Conservation (phyloP, 2,888 invertebrate genomes). For the Erynnis tages region DNA sequence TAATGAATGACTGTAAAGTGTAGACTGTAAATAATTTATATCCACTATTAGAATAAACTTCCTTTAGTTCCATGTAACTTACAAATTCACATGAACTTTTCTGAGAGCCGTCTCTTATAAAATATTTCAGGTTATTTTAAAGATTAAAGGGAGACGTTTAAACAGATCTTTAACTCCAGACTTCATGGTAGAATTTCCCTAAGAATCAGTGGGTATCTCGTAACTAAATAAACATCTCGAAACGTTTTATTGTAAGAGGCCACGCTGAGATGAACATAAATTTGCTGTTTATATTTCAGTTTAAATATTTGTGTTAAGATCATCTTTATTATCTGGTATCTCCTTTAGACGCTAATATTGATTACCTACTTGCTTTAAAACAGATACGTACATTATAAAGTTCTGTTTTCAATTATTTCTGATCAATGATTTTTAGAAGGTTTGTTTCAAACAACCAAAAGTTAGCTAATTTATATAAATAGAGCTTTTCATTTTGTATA, state of each 20-base stretch:
- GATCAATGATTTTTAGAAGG: too few relatives aligned
- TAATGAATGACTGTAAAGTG: too few relatives aligned
- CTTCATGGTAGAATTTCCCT: slow-evolving; percentile 50
- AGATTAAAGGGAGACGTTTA: slow-evolving; percentile 55
- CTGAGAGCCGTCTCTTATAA: slow-evolving; percentile 17
- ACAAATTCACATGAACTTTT: neutral
- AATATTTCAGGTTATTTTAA: slow-evolving; percentile 43
- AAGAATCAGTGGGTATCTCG: slow-evolving; percentile 36
- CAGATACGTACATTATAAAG: too few relatives aligned
- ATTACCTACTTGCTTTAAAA: slow-evolving; percentile 31
- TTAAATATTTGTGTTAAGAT: slow-evolving; percentile 23
- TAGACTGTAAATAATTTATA: too few relatives aligned
- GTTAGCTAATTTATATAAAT: too few relatives aligned
- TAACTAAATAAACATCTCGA: slow-evolving; percentile 41
- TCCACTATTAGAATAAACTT: neutral
- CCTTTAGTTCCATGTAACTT: neutral
- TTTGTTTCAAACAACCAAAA: too few relatives aligned
- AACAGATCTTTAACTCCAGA: slow-evolving; percentile 54
- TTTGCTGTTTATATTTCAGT: slow-evolving; percentile 27
- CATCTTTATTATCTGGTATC: slow-evolving; percentile 9
- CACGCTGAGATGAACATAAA: slow-evolving; percentile 40
- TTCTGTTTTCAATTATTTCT: too few relatives aligned
- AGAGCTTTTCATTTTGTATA: too few relatives aligned
- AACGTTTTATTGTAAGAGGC: slow-evolving; percentile 45
- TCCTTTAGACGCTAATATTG: slow-evolving; percentile 7